Conservation (phyloP, 2,797 vertebrate genomes). For the Crocodylus rhombifer region DNA sequence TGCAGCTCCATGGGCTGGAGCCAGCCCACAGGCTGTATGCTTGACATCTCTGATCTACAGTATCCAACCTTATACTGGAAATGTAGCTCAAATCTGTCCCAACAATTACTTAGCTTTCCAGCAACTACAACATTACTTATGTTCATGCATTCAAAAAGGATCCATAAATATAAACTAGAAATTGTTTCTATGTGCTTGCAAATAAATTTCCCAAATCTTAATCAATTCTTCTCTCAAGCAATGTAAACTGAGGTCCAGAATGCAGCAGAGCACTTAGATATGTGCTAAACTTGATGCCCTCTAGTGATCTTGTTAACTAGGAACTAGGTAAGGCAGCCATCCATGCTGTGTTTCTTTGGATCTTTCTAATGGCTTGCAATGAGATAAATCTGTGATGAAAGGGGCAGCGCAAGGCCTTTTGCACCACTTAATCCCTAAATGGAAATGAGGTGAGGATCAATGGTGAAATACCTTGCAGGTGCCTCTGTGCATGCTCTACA, state of each 20-base stretch:
- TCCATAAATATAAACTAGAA: slow-evolving; percentile 41
- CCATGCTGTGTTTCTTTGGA: background rate
- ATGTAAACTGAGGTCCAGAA: background rate
- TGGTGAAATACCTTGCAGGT: background rate
- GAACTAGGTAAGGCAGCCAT: background rate
- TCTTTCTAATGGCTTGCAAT: background rate
- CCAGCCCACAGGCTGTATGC: too few species aligned
- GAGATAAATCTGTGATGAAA: background rate
- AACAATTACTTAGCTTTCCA: slow-evolving; percentile 1
- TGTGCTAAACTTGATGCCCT: background rate
- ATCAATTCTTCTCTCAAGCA: slow-evolving; percentile 31
- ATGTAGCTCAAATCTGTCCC: background rate
- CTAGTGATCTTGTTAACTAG: background rate
- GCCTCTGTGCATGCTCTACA: background rate
- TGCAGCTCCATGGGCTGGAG: too few species aligned
- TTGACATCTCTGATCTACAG: background rate
- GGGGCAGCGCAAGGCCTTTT: background rate
- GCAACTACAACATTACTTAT: slow-evolving; percentile 11
- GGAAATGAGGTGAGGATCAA: background rate
- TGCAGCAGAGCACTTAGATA: slow-evolving; percentile 1
- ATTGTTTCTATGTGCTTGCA: slow-evolving; percentile 30
- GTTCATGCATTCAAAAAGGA: slow-evolving; percentile 16
- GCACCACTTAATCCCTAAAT: background rate
- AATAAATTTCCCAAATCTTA: slow-evolving; percentile 13
- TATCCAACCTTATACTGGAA: background rate